Percentiles rank a stretch among this genome's conserved stretches.
These are phyloP conservation scores for Malacosoma neustria DNA, from an alignment of 2,888 invertebrate genomes.

Conservation along the genomic window DNA sequence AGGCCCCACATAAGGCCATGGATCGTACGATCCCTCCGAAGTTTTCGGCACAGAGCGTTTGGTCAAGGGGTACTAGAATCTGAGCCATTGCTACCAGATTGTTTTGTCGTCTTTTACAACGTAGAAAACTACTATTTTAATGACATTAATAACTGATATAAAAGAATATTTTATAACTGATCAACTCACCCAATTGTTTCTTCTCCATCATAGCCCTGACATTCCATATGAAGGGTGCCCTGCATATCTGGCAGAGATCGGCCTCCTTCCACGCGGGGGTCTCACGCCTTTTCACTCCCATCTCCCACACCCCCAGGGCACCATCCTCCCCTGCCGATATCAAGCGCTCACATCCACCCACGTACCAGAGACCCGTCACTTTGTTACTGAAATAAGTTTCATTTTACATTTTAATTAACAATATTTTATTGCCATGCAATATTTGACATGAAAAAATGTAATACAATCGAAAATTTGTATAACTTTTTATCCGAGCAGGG, in stretches of 20 bases:
- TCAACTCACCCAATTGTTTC: conserved; percentile 81
- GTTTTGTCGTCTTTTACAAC: too few relatives aligned
- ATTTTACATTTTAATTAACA: background rate
- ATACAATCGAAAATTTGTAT: background rate
- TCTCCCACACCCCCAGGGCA: conserved; percentile 95
- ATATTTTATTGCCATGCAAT: background rate
- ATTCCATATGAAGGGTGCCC: conserved; percentile 99
- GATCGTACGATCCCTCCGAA: too few relatives aligned
- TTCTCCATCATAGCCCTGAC: conserved; percentile 98
- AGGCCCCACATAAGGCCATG: too few relatives aligned
- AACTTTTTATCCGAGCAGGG: background rate
- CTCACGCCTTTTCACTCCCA: conserved; percentile 90
- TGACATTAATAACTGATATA: too few relatives aligned
- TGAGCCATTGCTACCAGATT: too few relatives aligned
- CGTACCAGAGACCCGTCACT: conserved; percentile 92
- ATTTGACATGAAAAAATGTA: background rate
- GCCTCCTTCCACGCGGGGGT: conserved; percentile 97
- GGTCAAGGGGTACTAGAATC: too few relatives aligned
- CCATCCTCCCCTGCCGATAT: conserved; percentile 95
- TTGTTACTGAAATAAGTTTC: conserved; percentile 81
- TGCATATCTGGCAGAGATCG: conserved; percentile 95
- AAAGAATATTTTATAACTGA: too few relatives aligned
- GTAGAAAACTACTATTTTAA: too few relatives aligned
- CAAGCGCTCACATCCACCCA: conserved; percentile 84
- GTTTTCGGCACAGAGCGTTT: too few relatives aligned